These are phyloP conservation scores for Ceryle rudis DNA, from an alignment of 2,797 vertebrate genomes.

Conservation along the genomic window DNA sequence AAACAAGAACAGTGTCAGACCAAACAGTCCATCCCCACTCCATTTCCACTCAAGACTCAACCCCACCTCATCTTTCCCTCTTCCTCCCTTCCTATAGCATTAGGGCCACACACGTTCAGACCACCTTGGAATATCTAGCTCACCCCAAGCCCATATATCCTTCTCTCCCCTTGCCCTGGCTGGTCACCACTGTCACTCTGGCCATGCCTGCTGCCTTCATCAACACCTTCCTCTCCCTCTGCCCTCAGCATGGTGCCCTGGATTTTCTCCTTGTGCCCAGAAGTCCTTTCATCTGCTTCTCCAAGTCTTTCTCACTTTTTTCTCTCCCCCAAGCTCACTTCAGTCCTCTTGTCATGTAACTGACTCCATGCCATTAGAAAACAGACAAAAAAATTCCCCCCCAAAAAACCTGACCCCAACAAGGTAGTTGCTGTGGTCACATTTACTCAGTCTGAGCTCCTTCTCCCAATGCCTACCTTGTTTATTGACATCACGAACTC, in stretches of 20 bases:
- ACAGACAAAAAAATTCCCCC: neutral
- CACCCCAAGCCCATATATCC: neutral
- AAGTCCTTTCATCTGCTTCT: neutral
- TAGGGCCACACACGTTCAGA: neutral
- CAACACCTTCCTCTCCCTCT: neutral
- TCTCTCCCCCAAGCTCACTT: neutral
- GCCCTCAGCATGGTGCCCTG: accelerated
- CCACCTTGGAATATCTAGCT: neutral
- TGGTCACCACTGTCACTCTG: accelerated
- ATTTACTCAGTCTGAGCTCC: neutral
- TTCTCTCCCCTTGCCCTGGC: neutral
- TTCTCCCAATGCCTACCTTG: neutral
- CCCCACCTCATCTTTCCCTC: neutral
- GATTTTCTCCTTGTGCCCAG: neutral
- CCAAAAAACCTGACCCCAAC: neutral
- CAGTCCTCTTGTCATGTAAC: neutral
- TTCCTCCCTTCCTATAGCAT: neutral
- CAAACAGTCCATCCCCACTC: neutral
- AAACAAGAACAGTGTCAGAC: neutral
- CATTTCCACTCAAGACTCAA: neutral
- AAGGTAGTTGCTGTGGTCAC: neutral
- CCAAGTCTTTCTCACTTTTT: neutral
- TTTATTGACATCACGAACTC: neutral
- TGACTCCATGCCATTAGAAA: neutral
- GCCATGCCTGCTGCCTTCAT: neutral